Evolutionary conservation across 1,140 invertebrate genomes (phyloP).

Genomic region (Planococcus citri): DNA sequence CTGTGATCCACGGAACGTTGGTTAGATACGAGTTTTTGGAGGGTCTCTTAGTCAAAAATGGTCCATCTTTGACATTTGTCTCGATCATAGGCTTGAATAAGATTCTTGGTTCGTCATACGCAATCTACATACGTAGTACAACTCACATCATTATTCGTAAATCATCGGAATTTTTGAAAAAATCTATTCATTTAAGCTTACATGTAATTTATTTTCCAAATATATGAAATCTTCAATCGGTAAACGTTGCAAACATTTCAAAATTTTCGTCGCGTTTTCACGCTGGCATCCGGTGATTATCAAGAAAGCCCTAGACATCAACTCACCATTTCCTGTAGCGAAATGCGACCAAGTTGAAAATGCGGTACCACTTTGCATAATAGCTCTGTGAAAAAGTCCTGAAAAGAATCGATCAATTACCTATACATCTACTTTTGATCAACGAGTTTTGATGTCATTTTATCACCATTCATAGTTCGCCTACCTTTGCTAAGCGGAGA

Average conservation of each 20-base stretch:
- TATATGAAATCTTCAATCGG: background rate
- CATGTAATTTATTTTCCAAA: background rate
- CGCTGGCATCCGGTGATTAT: too few relatives aligned
- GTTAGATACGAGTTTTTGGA: background rate
- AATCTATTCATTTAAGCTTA: background rate
- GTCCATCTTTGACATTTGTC: background rate
- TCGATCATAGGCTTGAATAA: background rate
- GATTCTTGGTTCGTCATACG: too few relatives aligned
- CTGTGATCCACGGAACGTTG: background rate
- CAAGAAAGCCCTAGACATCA: too few relatives aligned
- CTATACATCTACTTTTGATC: too few relatives aligned
- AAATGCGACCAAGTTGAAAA: constrained; percentile 44
- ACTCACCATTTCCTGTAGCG: too few relatives aligned
- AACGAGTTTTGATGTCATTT: background rate
- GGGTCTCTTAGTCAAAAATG: background rate
- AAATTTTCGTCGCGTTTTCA: background rate
- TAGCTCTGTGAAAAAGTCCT: constrained; percentile 33
- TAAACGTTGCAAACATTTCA: background rate
- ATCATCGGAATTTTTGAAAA: too few relatives aligned
- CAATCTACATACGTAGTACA: too few relatives aligned
- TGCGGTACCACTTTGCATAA: constrained; percentile 46
- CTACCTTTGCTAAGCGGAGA: constrained; percentile 25
- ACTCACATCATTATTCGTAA: too few relatives aligned
- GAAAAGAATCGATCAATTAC: too few relatives aligned
- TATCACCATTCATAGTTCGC: constrained; percentile 27